Base-by-base conservation (phyloP, 2,797 vertebrate genomes). In the Sardinella longiceps region DNA sequence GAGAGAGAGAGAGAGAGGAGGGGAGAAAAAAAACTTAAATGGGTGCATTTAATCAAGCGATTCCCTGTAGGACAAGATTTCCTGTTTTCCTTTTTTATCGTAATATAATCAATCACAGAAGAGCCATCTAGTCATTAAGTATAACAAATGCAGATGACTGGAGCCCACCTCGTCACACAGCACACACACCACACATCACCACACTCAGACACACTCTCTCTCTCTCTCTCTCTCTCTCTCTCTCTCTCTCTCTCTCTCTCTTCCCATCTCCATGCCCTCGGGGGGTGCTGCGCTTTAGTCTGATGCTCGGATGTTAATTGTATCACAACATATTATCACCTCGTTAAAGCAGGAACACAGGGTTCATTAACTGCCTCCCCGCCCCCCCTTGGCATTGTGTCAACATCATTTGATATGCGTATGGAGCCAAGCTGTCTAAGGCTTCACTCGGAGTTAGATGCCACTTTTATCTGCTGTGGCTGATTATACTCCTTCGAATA, bases 101-200 rank as follows among this genome's bases (percentile, higher is more conserved):
- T 48, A 70, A 85, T 91, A 92, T 90, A 91, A 93, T 93, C 93
- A 92, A 93, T 93, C 91, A 90, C 70, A 91, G 82, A 87, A 89
- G 88, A 90, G 82, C 84, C 90, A 84, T 83, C 70, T 77, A 77
- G 43, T 82, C 53, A 63, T 82, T 88, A 87, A 86, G 63, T 74
- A 77, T 82, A 82, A 46, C 46, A 83, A 83, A 88, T 84, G 43
- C 58, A 81, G 82, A 88, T 80, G 80, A 85, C 80, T 82, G 30
- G 11, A n/a, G 60, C 25, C 4, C 58, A 77, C 12, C 4, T 37
- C 70, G 37, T 77, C 70, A 43, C 70, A 77, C 70, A 37, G 43
- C 70, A 77, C 37, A 66, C 60, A 70, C 58, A n/a, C 6, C 58
- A 56, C 60, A 70, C 28, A 70, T 28, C 63, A 43, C 4, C 37